These are phyloP conservation scores for Trissoscelio sp. DNA, from an alignment of 2,888 invertebrate genomes.

Conservation along the genomic window DNA sequence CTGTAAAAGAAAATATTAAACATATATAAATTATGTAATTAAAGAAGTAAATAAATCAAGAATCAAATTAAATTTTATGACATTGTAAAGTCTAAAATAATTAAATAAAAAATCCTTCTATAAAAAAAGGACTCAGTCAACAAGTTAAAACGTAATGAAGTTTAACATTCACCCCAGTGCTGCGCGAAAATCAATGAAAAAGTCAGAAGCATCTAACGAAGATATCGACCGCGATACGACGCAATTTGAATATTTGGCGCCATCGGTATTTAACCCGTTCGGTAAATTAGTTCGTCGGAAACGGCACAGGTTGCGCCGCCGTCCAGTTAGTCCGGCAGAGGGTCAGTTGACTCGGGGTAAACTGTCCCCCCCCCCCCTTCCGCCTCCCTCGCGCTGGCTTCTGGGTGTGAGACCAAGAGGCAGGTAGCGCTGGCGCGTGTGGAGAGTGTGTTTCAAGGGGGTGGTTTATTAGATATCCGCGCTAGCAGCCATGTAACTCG, in stretches of 20 bases:
- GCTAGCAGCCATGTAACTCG: conserved; percentile 60
- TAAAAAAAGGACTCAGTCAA: too few relatives aligned
- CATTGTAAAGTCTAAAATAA: too few relatives aligned
- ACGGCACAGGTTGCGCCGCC: conserved; percentile 80
- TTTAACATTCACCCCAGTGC: too few relatives aligned
- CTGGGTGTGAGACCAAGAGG: conserved; percentile 47
- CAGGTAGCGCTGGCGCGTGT: conserved; percentile 75
- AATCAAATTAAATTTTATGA: too few relatives aligned
- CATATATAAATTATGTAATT: too few relatives aligned
- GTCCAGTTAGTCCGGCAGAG: conserved; percentile 74
- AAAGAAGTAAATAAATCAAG: too few relatives aligned
- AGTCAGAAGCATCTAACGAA: too few relatives aligned
- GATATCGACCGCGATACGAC: conserved; percentile 40
- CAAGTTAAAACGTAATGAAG: too few relatives aligned
- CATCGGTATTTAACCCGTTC: conserved; percentile 79
- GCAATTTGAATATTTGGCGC: conserved; percentile 70
- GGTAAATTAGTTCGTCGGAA: conserved; percentile 74
- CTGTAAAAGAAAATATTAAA: too few relatives aligned
- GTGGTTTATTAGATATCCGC: conserved; percentile 82
- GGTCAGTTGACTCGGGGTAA: conserved; percentile 72
- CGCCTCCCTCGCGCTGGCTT: conserved; percentile 35
- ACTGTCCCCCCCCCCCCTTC: conserved; percentile 67
- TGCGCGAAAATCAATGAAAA: too few relatives aligned
- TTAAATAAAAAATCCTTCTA: too few relatives aligned
- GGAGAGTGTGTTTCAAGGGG: conserved; percentile 77